These are phyloP conservation scores for Verasper variegatus DNA, from an alignment of 2,113 vertebrate genomes.

Conservation along the genomic window DNA sequence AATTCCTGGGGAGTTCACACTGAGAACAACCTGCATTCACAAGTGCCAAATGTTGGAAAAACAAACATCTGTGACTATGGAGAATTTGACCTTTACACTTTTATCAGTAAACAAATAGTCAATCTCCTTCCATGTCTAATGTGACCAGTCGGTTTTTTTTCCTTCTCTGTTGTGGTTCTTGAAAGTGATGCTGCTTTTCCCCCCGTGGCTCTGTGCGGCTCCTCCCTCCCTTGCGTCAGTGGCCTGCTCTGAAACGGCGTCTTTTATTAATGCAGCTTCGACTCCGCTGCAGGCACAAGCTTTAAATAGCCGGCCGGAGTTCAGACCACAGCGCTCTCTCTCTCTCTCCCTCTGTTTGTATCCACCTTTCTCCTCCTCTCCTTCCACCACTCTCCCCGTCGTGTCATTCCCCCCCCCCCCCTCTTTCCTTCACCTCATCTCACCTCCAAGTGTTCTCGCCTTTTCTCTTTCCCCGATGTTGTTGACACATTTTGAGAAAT, in stretches of 20 bases:
- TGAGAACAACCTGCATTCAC: not conserved
- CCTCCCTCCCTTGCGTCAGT: slow-evolving; percentile 41
- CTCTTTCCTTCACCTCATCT: slow-evolving; percentile 23
- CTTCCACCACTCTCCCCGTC: not conserved
- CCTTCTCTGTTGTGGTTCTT: slow-evolving; percentile 23
- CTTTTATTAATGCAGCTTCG: slow-evolving; percentile 66
- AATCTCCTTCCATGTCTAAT: not conserved
- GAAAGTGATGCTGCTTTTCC: slow-evolving; percentile 21
- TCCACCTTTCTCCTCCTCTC: not conserved
- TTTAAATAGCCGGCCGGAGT: slow-evolving; percentile 65
- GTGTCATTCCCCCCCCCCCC: not conserved
- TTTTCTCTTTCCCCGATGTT: not conserved
- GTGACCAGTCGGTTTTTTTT: slow-evolving; percentile 5
- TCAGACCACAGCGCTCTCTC: slow-evolving; percentile 52
- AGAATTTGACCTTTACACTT: too few species aligned
- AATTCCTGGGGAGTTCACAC: not conserved
- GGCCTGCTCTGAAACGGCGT: slow-evolving; percentile 57
- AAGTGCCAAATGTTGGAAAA: not conserved
- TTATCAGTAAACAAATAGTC: not conserved
- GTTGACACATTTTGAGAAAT: slow-evolving; percentile 21
- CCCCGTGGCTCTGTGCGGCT: slow-evolving; percentile 2
- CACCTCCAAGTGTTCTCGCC: slow-evolving; percentile 6
- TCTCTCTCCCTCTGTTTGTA: slow-evolving; percentile 18
- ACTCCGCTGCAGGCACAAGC: slow-evolving; percentile 65
- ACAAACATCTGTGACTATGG: too few species aligned